A percentile compares a stretch with the other conserved stretches of the same genome.
Evolutionary conservation across 2,113 vertebrate species (phyloP).

Genomic region (Tachuris rubrigastra): DNA sequence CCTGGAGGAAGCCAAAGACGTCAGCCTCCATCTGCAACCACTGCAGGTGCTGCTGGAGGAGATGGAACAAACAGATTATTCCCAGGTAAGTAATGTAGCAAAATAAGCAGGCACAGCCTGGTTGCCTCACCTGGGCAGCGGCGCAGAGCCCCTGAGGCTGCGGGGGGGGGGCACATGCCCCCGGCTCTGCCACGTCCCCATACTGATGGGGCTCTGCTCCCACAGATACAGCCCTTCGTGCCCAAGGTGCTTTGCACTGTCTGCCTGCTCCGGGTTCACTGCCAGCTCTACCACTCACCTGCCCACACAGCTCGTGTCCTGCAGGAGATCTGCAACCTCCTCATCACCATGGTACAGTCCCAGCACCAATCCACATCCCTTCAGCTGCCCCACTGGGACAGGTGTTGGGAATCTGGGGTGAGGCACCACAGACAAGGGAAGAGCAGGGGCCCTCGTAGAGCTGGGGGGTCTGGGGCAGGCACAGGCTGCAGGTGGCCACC

Average conservation of each 20-base stretch:
- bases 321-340: conserved; percentile 81
- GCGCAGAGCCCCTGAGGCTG: background rate
- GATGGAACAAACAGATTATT: conserved; percentile 70
- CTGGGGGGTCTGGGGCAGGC: background rate
- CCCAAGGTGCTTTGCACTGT: conserved; percentile 67
- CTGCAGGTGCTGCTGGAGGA: conserved; percentile 71
- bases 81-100: background rate
- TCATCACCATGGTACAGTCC: conserved; percentile 76
- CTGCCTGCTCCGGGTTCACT: conserved; percentile 70
- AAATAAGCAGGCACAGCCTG: background rate
- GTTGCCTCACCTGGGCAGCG: accelerated
- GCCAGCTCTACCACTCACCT: conserved; percentile 68
- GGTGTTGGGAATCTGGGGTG: background rate
- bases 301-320: conserved; percentile 60
- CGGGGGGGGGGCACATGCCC: background rate
- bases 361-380: background rate
- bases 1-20: conserved; percentile 74
- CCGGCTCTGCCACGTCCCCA: accelerated
- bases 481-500: background rate
- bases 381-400: too few species aligned
- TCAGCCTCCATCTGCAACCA: conserved; percentile 70
- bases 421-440: background rate
- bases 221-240: conserved; percentile 67
- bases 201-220: background rate
- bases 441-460: accelerated